Conservation (phyloP, 2,797 vertebrate species). For the Acanthurus lineatus region DNA sequence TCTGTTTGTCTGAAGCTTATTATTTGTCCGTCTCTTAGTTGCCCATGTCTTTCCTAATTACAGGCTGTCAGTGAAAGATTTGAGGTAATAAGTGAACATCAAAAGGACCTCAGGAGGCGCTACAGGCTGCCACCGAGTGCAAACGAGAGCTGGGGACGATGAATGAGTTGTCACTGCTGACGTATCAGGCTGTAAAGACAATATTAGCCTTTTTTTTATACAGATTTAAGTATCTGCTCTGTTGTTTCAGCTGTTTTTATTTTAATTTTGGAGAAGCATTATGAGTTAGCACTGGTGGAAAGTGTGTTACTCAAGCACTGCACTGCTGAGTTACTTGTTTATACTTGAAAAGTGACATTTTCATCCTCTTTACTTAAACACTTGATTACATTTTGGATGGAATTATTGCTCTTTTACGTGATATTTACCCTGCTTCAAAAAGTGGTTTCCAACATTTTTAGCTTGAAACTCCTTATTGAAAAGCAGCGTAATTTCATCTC, state of each 20-base stretch:
- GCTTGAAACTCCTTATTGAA: not conserved
- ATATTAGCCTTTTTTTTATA: constrained; percentile 16
- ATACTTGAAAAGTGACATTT: not conserved
- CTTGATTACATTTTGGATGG: not conserved
- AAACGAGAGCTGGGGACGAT: constrained; percentile 43
- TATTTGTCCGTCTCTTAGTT: constrained; percentile 44
- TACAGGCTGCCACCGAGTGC: constrained; percentile 35
- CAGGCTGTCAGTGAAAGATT: constrained; percentile 46
- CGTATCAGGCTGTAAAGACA: constrained; percentile 11
- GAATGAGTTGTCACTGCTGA: constrained; percentile 54
- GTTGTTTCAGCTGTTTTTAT: not conserved
- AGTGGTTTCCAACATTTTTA: not conserved
- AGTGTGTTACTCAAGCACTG: not conserved
- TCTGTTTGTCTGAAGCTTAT: constrained; percentile 42
- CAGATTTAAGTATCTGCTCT: not conserved
- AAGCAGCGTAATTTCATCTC: too few relatives aligned
- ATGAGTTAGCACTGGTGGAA: not conserved
- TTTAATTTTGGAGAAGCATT: not conserved
- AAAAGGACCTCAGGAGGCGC: constrained; percentile 55
- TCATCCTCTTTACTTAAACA: not conserved
- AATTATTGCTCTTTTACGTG: not conserved
- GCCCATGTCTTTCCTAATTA: constrained; percentile 50
- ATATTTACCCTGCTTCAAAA: too few relatives aligned
- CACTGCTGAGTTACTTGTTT: not conserved
- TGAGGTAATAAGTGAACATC: constrained; percentile 55